Percentiles rank a stretch among this genome's conserved stretches.
Evolutionary conservation across 2,113 vertebrate species (phyloP).

Genomic region (Hemibagrus wyckioides): DNA sequence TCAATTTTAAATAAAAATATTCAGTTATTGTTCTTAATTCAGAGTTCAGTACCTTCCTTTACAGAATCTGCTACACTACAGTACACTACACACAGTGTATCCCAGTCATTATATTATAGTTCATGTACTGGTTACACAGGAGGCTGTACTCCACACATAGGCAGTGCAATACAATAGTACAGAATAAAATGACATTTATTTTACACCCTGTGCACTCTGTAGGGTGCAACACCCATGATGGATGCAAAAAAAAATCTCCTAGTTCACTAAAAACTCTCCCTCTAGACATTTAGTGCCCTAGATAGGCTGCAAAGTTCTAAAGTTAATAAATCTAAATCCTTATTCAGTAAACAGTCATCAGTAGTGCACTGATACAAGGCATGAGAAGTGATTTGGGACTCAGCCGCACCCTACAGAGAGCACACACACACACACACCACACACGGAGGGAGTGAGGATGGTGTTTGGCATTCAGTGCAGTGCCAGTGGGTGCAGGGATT

Average conservation of each 20-base stretch:
- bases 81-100: too few relatives aligned
- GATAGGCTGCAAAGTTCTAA: background rate
- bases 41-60: too few relatives aligned
- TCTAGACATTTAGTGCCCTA: background rate
- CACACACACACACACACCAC: background rate
- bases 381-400: background rate
- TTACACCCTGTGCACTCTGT: too few relatives aligned
- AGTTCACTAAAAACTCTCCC: too few relatives aligned
- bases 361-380: background rate
- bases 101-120: background rate
- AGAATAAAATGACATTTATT: too few relatives aligned
- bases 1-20: too few relatives aligned
- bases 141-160: too few relatives aligned
- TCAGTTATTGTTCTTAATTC: too few relatives aligned
- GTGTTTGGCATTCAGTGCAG: conserved; percentile 3
- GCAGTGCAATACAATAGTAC: too few relatives aligned
- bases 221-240: background rate
- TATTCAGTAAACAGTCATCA: background rate
- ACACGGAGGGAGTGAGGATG: background rate
- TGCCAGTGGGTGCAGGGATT: conserved; percentile 2
- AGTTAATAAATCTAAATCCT: background rate
- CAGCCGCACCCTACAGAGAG: background rate
- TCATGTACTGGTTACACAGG: background rate
- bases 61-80: background rate
- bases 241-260: too few relatives aligned